Percentiles rank a stretch among this genome's conserved stretches.
Evolutionary conservation across 2,113 vertebrate genomes (phyloP).

Genomic region (Lepisosteus oculatus): DNA sequence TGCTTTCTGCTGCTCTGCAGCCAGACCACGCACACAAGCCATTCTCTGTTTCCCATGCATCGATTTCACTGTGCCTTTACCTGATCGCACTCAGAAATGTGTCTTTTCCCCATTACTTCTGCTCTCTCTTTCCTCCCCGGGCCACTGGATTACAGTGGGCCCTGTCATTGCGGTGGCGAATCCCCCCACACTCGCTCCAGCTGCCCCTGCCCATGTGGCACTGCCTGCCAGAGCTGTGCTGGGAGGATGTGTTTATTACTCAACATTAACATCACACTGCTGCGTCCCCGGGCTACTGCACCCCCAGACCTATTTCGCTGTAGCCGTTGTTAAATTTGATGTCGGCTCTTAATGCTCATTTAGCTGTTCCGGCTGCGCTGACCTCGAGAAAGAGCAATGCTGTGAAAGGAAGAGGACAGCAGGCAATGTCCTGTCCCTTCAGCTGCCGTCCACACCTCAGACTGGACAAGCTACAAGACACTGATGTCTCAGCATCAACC

Average conservation of each 20-base stretch:
- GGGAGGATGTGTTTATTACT: conserved; percentile 29
- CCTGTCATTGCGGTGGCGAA: too few relatives aligned
- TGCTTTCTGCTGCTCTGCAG: too few relatives aligned
- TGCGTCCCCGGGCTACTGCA: conserved; percentile 34
- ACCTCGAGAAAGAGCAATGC: not conserved
- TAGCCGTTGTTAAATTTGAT: conserved; percentile 43
- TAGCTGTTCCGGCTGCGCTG: conserved; percentile 28
- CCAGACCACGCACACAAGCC: too few relatives aligned
- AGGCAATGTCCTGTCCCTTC: not conserved
- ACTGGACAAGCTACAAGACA: too few relatives aligned
- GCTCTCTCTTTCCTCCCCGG: not conserved
- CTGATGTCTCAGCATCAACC: too few relatives aligned
- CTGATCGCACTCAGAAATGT: too few relatives aligned
- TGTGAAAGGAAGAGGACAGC: not conserved
- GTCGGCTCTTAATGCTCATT: conserved; percentile 31
- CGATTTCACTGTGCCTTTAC: too few relatives aligned
- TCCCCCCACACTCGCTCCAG: not conserved
- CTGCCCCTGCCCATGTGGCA: not conserved
- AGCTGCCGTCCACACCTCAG: too few relatives aligned
- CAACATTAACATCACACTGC: conserved; percentile 40
- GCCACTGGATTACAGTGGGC: too few relatives aligned
- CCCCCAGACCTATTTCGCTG: conserved; percentile 37
- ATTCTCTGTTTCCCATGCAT: too few relatives aligned
- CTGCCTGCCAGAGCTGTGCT: conserved; percentile 7
- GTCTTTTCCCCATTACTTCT: not conserved